A percentile compares a stretch with the other conserved stretches of the same genome.
phyloP scores from a whole-genome alignment of 2,888 invertebrate genomes.

The Keiferia lycopersicella region DNA sequence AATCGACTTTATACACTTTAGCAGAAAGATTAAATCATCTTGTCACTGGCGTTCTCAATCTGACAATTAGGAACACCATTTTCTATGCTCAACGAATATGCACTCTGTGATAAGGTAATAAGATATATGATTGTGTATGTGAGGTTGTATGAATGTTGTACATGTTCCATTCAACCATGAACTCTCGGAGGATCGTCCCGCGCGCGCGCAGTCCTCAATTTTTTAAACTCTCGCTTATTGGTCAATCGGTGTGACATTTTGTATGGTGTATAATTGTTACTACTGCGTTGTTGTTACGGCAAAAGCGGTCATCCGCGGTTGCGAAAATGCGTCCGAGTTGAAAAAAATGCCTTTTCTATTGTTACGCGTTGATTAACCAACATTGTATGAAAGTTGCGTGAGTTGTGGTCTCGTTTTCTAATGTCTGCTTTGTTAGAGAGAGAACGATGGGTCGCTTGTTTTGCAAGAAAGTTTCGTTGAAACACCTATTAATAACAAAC shows the following conservation, averaged over 20 bases:
- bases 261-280: conserved; percentile 51
- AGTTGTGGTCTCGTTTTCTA: background rate
- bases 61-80: conserved; percentile 71
- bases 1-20: conserved; percentile 59
- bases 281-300: conserved; percentile 53
- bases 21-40: conserved; percentile 64
- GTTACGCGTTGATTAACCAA: conserved; percentile 14
- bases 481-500: background rate
- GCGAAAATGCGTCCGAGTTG: conserved; percentile 40
- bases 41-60: conserved; percentile 67
- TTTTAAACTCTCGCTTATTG: conserved; percentile 78
- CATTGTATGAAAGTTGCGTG: conserved; percentile 8
- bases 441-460: conserved; percentile 1
- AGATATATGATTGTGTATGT: conserved; percentile 49
- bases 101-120: conserved; percentile 51
- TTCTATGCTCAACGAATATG: conserved; percentile 54
- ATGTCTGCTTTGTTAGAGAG: conserved; percentile 3
- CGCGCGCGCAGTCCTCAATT: conserved; percentile 73
- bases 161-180: conserved; percentile 79
- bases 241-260: conserved; percentile 75
- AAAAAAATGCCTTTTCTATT: conserved; percentile 10
- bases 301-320: conserved; percentile 44
- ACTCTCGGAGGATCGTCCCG: conserved; percentile 76
- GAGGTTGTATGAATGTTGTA: conserved; percentile 58
- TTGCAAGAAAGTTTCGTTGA: background rate